phyloP scores from a whole-genome alignment of 2,888 invertebrate species.

The Boloria euphrosyne region DNA sequence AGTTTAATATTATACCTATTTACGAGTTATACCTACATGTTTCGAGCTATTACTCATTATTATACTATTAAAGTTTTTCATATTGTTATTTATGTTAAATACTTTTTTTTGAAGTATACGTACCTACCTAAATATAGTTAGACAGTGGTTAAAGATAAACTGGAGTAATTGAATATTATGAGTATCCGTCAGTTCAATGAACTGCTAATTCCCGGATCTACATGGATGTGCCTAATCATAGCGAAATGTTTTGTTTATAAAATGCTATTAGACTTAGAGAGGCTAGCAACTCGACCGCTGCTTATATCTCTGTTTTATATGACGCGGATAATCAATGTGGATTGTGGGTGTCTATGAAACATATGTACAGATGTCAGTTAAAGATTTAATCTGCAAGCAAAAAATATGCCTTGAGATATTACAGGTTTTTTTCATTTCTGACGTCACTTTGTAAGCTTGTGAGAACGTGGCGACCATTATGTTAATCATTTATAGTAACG shows the following conservation, averaged over 20 bases:
- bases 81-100: neutral
- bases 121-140: neutral
- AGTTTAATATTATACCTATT: neutral
- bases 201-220: slow-evolving; percentile 49
- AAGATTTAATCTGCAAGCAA: slow-evolving; percentile 34
- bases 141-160: neutral
- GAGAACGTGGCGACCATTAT: neutral
- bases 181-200: slow-evolving; percentile 43
- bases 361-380: slow-evolving; percentile 30
- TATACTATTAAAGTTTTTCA: neutral
- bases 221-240: slow-evolving; percentile 44
- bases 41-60: neutral
- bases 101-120: neutral
- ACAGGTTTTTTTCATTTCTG: slow-evolving; percentile 18
- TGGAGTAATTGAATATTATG: slow-evolving; percentile 12
- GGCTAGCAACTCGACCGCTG: slow-evolving; percentile 47
- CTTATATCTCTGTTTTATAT: slow-evolving; percentile 41
- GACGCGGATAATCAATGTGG: slow-evolving; percentile 32
- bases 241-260: slow-evolving; percentile 42
- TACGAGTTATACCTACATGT: neutral
- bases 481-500: neutral
- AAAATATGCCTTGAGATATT: slow-evolving; percentile 26
- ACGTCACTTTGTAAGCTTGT: slow-evolving; percentile 16
- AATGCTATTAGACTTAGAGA: slow-evolving; percentile 35
- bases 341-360: slow-evolving; percentile 32